Evolutionary conservation across 2,113 vertebrate species (phyloP), one percentile per base, ranked within the genome.

Genomic region (Gnathonemus longibarbis): DNA sequence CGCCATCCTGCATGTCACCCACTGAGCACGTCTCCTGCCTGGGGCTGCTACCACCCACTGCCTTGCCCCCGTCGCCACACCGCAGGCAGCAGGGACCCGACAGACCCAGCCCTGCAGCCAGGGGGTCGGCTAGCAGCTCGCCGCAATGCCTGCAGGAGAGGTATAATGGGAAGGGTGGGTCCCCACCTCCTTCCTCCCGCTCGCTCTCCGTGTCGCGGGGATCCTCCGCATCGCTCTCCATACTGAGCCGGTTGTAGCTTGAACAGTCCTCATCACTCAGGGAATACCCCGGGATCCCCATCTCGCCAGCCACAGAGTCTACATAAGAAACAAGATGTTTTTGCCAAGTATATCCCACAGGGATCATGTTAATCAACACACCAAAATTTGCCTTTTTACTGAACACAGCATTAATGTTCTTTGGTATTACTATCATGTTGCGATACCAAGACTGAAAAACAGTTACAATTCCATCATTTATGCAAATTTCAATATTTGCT

Each of bases 241-340:
- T 95, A 21, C 96, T 95, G 88, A 95, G 93, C 84, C 94, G 95
- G 90, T 93, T 95, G 93, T 94, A 96, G 15, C 95, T 94, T 0
- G 95, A 94, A 90, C 95, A 96, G 91, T 97, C 96, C 5, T 97
- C 96, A 39, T 96, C 96, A 0, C 96, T 96, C 92, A 96, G 95
- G 0, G 95, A 31, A 0, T 96, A 96, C 0, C 92, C 93, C 0
- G 96, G 95, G 77, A 97, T 95, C 87, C 95, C 92, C 24, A 96
- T 94, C 94, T 95, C 96, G 92, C 94, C 94, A 92, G 95, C 95
- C 62, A 95, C 93, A 0, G 94, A 94, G 92, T 96, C 96, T 95
- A 95, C 93, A 35, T 50, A 70, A 31, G 21, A 88, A 87, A 88
- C 53, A 58, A 84, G 31, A 49, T 3, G 39, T 49, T 66, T 42